Percentiles rank a stretch among this genome's conserved stretches.
phyloP scores from a whole-genome alignment of 1,140 invertebrate genomes.

The Calliphora vicina region DNA sequence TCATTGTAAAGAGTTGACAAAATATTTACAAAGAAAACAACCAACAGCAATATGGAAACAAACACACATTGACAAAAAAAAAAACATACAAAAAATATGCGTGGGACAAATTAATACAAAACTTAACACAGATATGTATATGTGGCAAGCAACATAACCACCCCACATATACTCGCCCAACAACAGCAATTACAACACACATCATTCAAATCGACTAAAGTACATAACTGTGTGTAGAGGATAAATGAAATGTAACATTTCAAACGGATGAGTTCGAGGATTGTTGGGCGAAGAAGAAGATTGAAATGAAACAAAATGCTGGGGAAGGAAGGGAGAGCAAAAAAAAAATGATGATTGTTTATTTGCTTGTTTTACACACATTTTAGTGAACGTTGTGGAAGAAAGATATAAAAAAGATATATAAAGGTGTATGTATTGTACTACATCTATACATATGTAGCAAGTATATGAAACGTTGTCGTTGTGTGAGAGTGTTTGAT shows the following conservation, averaged over 20 bases:
- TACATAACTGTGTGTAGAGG: neutral
- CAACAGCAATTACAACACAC: neutral
- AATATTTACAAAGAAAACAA: constrained; percentile 1
- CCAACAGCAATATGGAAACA: neutral
- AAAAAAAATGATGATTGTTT: neutral
- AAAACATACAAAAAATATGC: neutral
- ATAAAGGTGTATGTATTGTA: no score
- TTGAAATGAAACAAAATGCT: neutral
- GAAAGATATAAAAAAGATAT: neutral
- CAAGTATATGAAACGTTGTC: no score
- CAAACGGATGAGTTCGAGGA: neutral
- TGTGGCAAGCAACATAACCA: neutral
- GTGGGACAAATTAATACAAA: constrained; percentile 7
- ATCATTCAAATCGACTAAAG: neutral
- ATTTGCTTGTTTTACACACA: neutral
- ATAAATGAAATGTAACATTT: neutral
- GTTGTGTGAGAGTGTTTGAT: neutral
- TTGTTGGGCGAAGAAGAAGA: neutral
- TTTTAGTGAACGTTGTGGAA: neutral
- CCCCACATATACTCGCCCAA: neutral
- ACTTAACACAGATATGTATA: neutral
- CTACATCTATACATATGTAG: no score
- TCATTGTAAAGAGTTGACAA: neutral
- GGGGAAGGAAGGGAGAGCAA: neutral
- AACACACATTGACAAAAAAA: neutral